These are phyloP conservation scores for Litoditis marina DNA, from an alignment of 2,888 invertebrate species.

Conservation along the genomic window DNA sequence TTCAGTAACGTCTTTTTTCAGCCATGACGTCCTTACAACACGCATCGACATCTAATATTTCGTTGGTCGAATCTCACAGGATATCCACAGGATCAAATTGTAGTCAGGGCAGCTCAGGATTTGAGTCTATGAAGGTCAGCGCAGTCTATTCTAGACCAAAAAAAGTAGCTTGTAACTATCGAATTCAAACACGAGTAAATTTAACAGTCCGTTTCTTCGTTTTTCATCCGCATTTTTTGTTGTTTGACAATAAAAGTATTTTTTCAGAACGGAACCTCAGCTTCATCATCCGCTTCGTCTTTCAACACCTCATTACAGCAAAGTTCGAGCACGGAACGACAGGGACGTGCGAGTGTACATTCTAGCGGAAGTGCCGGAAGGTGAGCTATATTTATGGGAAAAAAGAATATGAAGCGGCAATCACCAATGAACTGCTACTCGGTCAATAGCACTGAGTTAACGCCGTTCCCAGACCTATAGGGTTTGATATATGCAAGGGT, in stretches of 20 bases:
- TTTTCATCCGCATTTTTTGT: too few relatives aligned
- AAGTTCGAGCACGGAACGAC: slow-evolving; percentile 16
- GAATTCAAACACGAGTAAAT: too few relatives aligned
- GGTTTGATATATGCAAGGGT: neutral
- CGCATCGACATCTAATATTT: slow-evolving; percentile 13
- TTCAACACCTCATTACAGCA: slow-evolving; percentile 12
- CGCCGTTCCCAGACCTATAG: neutral
- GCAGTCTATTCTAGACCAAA: neutral
- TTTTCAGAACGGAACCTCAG: slow-evolving; percentile 18
- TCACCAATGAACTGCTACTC: too few relatives aligned
- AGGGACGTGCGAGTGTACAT: slow-evolving; percentile 13
- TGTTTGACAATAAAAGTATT: neutral
- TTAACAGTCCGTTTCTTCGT: too few relatives aligned
- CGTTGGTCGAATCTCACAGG: slow-evolving; percentile 21
- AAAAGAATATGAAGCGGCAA: too few relatives aligned
- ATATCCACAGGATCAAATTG: slow-evolving; percentile 36
- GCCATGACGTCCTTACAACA: slow-evolving; percentile 10
- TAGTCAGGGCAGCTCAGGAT: slow-evolving; percentile 47
- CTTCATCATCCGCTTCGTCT: slow-evolving; percentile 24
- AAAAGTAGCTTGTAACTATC: neutral
- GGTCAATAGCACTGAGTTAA: too few relatives aligned
- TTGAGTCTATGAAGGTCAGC: slow-evolving; percentile 43
- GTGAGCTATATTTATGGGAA: too few relatives aligned
- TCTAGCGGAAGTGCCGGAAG: slow-evolving; percentile 23
- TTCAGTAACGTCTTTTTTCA: slow-evolving; percentile 10